Percentiles rank a stretch among this genome's conserved stretches.
phyloP scores from a whole-genome alignment of 2,888 invertebrate species.

The Unio pictorum region DNA sequence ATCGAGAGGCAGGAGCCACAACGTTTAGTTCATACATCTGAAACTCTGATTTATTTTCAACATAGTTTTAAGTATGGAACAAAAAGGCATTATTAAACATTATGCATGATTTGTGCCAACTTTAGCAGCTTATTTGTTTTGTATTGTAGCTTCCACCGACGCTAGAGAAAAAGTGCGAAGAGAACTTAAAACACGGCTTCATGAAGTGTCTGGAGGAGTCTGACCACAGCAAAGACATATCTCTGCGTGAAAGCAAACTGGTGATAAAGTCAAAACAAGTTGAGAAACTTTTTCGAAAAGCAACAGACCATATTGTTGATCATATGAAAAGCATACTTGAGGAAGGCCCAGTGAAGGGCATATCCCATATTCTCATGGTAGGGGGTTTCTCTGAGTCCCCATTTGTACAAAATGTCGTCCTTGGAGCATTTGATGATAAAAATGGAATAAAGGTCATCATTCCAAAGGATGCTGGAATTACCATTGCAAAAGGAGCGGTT shows the following conservation, averaged over 20 bases:
- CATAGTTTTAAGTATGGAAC: slow-evolving; percentile 2
- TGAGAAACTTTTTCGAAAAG: slow-evolving; percentile 8
- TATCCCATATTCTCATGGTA: slow-evolving; percentile 18
- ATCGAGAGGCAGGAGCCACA: too few relatives aligned
- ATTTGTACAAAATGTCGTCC: slow-evolving; percentile 15
- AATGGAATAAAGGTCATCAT: too few relatives aligned
- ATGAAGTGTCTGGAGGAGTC: too few relatives aligned
- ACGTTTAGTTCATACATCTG: too few relatives aligned
- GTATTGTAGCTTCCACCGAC: too few relatives aligned
- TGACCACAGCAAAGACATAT: too few relatives aligned
- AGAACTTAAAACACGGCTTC: too few relatives aligned
- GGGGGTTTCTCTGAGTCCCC: slow-evolving; percentile 25
- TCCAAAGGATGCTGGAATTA: too few relatives aligned
- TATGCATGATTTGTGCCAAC: too few relatives aligned
- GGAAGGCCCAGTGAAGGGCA: slow-evolving; percentile 1
- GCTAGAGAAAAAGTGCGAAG: too few relatives aligned
- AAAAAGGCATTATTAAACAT: not conserved
- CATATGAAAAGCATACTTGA: slow-evolving; percentile 14
- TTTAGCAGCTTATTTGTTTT: too few relatives aligned
- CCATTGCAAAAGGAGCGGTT: too few relatives aligned
- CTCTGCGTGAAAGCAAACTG: not conserved
- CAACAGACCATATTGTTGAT: slow-evolving; percentile 8
- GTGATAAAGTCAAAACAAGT: slow-evolving; percentile 12
- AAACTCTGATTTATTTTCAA: not conserved
- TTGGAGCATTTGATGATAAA: slow-evolving; percentile 1